Percentiles rank a stretch among this genome's conserved stretches.
Evolutionary conservation across 2,113 vertebrate species (phyloP).

Genomic region (human): DNA sequence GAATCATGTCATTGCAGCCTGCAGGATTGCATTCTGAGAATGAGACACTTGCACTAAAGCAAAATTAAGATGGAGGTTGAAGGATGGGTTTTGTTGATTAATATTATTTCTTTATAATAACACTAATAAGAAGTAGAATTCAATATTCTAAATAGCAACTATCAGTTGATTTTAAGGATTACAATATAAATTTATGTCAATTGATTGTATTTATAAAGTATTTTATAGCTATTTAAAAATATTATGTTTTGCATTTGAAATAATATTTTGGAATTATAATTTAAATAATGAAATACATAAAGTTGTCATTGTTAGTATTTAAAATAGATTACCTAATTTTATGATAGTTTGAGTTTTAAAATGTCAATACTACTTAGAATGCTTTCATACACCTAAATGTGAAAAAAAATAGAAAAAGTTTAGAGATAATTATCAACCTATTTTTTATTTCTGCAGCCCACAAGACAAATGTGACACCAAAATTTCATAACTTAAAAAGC

Average conservation of each 20-base stretch:
- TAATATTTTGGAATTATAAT: not conserved
- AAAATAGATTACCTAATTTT: not conserved
- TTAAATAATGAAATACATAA: not conserved
- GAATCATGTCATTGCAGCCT: not conserved
- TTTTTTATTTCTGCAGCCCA: not conserved
- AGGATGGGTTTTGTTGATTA: not conserved
- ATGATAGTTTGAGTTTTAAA: not conserved
- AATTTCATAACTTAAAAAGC: conserved; percentile 36
- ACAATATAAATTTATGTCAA: not conserved
- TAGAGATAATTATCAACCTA: not conserved
- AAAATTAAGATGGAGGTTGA: not conserved
- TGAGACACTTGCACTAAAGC: not conserved
- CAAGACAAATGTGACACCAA: not conserved
- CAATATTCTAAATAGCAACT: not conserved
- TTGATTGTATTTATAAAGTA: not conserved
- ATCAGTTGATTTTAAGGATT: not conserved
- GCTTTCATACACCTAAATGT: not conserved
- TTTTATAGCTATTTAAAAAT: not conserved
- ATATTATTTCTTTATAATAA: not conserved
- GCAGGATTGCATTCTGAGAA: not conserved
- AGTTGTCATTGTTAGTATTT: not conserved
- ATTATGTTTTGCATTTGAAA: not conserved
- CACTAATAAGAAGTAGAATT: not conserved
- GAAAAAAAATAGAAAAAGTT: not conserved
- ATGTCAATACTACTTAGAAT: not conserved